Base-by-base conservation (phyloP, 2,888 invertebrate species). In the Baronia brevicornis region DNA sequence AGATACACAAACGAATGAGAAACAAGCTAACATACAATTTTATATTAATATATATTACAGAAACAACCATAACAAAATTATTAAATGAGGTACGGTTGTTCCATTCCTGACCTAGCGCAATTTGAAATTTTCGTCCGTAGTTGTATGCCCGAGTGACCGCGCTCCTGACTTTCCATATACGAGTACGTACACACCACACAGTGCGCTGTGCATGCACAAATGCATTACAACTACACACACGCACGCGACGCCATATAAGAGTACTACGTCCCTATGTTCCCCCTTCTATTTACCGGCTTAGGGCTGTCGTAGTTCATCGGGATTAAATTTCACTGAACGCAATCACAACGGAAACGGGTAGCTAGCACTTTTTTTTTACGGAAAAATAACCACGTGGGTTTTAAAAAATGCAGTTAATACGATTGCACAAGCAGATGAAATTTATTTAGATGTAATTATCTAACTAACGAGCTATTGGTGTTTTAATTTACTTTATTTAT, bases 91-190 rank as follows among this genome's bases (percentile, higher is more conserved):
- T 2, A 28, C 7, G 15, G 26, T 21, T 15, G 17, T 34, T 38
- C 26, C 33, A 46, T 46, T 53, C 57, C 60, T 60, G 74, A 74
- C 68, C 75, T 74, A 70, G 53, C 60, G 46, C 60, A 69, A 59
- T 51, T 31, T 43, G 46, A 45, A 59, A 53, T 44, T 43, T 54
- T 47, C 45, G 45, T 44, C 46, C 44, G 41, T 43, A 44, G 45
- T 48, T 41, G 49, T 44, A 56, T 70, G 65, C 46, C 62, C 66
- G 57, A 66, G 49, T 71, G 69, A 71, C 72, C 67, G 68, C 48
- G 42, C 51, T 43, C 49, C 48, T 34, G 39, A 44, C 44, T 41
- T 42, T 43, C 49, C 44, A 48, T 47, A 45, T 47, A n/a, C n/a
- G n/a, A n/a, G n/a, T n/a, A n/a, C n/a, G 46, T 45, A 43, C 43